Evolutionary conservation across 2,113 vertebrate genomes (phyloP).

Genomic region (Gallinago jamesoni): DNA sequence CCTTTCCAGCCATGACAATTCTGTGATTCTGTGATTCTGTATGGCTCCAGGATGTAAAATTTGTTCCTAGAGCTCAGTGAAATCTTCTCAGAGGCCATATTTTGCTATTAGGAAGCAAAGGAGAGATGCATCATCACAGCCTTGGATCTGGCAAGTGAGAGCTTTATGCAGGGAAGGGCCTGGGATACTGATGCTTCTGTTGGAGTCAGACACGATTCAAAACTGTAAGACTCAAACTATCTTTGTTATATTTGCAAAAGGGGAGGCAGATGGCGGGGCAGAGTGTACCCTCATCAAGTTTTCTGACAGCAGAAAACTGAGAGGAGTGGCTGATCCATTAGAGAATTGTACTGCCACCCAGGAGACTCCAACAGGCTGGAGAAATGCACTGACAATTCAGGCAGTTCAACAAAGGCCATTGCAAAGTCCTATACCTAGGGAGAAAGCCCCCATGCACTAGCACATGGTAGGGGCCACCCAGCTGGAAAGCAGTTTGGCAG

Average conservation of each 20-base stretch:
- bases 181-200: fast-evolving
- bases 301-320: neutral
- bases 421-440: neutral
- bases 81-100: neutral
- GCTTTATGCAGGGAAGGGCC: neutral
- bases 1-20: too few species aligned
- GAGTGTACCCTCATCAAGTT: neutral
- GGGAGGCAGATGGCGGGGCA: neutral
- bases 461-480: fast-evolving
- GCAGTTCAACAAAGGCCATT: neutral
- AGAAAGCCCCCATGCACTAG: neutral
- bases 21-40: too few species aligned
- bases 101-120: neutral
- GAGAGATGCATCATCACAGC: neutral
- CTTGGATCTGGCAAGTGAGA: neutral
- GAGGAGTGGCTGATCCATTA: neutral
- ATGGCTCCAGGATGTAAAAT: neutral
- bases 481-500: neutral
- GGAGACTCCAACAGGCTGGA: neutral
- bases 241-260: neutral
- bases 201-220: neutral
- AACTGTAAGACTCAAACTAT: neutral
- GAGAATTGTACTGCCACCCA: neutral
- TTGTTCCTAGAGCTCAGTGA: neutral
- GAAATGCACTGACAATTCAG: neutral